phyloP scores from a whole-genome alignment of 2,888 invertebrate species.

The Urechis unicinctus region DNA sequence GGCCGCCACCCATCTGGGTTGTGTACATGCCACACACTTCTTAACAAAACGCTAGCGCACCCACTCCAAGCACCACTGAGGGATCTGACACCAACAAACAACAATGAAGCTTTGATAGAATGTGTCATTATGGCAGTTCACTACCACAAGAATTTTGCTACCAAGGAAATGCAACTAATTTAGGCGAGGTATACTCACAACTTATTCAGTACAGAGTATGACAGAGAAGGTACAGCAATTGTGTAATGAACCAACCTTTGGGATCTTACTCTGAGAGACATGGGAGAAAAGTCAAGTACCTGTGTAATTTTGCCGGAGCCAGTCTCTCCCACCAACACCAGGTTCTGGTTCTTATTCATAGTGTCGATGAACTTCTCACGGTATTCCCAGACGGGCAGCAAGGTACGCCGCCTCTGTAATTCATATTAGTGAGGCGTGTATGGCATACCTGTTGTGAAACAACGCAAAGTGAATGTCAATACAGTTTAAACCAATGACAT shows the following conservation, averaged over 20 bases:
- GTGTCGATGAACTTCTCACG: constrained; percentile 90
- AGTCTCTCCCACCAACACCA: constrained; percentile 93
- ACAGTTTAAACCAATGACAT: background rate
- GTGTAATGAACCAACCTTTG: background rate
- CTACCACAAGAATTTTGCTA: too few species aligned
- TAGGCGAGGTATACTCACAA: background rate
- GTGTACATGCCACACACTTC: constrained; percentile 90
- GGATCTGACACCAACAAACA: constrained; percentile 72
- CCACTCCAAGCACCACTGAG: constrained; percentile 70
- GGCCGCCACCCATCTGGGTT: constrained; percentile 94
- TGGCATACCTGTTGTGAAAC: constrained; percentile 58
- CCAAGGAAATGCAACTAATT: background rate
- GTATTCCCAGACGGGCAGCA: constrained; percentile 97
- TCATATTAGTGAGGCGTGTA: constrained; percentile 86
- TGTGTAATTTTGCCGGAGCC: constrained; percentile 99
- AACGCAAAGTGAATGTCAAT: constrained; percentile 10
- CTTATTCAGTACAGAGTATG: background rate
- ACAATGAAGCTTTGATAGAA: too few species aligned
- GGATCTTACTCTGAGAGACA: too few species aligned
- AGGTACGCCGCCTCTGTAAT: constrained; percentile 73
- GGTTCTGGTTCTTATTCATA: constrained; percentile 85
- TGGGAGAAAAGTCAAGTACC: constrained; percentile 24
- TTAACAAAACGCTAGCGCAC: constrained; percentile 45
- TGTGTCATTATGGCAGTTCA: too few species aligned
- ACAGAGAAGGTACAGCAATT: background rate